Base-by-base conservation (phyloP, 2,888 invertebrate genomes). In the Spilarctia lutea region DNA sequence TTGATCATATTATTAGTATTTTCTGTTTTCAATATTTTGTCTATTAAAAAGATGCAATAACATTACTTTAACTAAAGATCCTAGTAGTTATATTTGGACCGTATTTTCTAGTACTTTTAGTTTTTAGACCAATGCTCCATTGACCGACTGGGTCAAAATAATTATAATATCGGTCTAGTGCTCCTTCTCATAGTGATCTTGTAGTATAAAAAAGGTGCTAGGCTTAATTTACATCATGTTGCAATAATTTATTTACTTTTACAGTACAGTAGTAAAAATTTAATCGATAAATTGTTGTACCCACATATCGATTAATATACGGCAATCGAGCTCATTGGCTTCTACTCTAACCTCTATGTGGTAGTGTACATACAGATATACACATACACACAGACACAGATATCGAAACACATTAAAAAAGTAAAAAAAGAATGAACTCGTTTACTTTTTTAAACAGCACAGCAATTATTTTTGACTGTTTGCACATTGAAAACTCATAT, bases 401-500 rank as follows among this genome's bases (percentile, higher is more conserved):
- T 10, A 52, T 52, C 20, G 2, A 56, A 56, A n/a, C 7, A n/a
- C 3, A 56, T n/a, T 7, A n/a, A 3, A 4, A 6, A 60, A 13
- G 11, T 10, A 2, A 24, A 11, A n/a, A 56, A 60, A 16, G 4
- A n/a, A 56, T n/a, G 13, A 27, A 60, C 27, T 60, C n/a, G 10
- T 27, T 13, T 27, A 16, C 27, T 60, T 60, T 27, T 60, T 60
- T 27, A 60, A 60, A 60, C n/a, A 27, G 4, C 3, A 27, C 27
- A 60, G 60, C 60, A 60, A 60, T 60, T 27, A 45, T 68, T 45
- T 68, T 68, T 68, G 18, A 45, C 18, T 27, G 24, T 30, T 2
- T 16, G 33, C 20, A 30, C 30, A 42, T 63, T n/a, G 69, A 35
- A 65, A 73, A 63, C 60, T 42, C 65, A 67, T 56, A 3, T 80